Base-by-base conservation (phyloP, 2,113 vertebrate genomes). In the Oncorhynchus mykiss region DNA sequence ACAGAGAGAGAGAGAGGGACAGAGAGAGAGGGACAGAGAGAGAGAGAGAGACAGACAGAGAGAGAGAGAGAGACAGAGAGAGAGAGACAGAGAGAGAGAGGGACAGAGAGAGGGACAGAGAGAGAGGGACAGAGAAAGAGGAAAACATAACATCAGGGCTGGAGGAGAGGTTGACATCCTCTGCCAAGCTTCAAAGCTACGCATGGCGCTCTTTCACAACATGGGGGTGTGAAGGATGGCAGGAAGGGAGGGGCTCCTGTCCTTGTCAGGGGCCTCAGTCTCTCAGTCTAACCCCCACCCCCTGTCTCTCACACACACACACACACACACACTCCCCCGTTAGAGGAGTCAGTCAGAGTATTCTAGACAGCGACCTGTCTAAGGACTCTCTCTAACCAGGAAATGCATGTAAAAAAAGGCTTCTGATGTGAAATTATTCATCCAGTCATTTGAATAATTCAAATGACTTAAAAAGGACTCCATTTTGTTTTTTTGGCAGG, bases 391-490 rank as follows among this genome's bases (percentile, higher is more conserved):
- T 16, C 13, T 8, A 45, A 29, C 7, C 16, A 49, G 54, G 29
- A 16, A 72, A 71, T 59, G 25, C 14, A 51, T 59, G 70, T 88
- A 89, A 85, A 82, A 27, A 27, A 45, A 83, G 77, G 78, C 31
- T 82, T 85, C 78, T 86, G 85, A 88, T 86, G 83, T 80, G 86
- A 84, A 91, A 86, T 89, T 86, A 90, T 85, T 86, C 81, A 89
- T 89, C 84, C 86, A 80, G 71, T 86, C 68, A 86, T 90, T 88
- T 91, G 80, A 90, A 88, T 91, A 89, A 91, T 90, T 92, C 84
- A 86, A 81, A 91, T 85, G 79, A 85, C 87, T 90, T 88, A 87
- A 90, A 91, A 88, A 89, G 88, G 72, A 78, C 79, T 77, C 64
- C 66, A 60, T 27, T 27, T 27, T 27, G 27, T 27, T 80, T 88